Evolutionary conservation across 2,113 vertebrate genomes (phyloP), one percentile per base, ranked within the genome.

Genomic region (Lucifuga dentata): DNA sequence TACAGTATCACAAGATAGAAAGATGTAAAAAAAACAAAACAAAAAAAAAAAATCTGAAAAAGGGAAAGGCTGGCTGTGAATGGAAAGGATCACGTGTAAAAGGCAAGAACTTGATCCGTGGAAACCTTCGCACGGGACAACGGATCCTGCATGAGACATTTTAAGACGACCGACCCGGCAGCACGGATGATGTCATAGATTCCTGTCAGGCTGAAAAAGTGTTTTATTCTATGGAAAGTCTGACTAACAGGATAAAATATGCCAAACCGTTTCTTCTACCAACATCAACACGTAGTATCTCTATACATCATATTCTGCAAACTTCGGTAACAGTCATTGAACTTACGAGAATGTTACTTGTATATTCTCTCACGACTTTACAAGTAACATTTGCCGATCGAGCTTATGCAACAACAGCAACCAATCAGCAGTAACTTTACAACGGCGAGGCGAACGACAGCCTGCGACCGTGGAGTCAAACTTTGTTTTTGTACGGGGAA

Each of bases 391-490:
- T 44, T 26, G 17, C 38, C 52, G 62, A 69, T 20, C 1, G 5
- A 19, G 58, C 51, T 60, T 43, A 51, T 59, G 67, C 85, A 83
- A 85, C 81, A 69, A 8, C 26, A 41, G 70, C 16, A 15, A 52
- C 78, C 16, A 11, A 40, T 83, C 62, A 63, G 74, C 81, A 74
- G 65, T 44, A 60, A 76, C 46, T 63, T 53, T 72, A 75, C 53
- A 41, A 59, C 77, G 65, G 78, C 49, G 65, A 66, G 6, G 49
- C 56, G 55, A 73, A 38, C 26, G 64, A 67, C 68, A 60, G 80
- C 71, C 56, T 2, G 19, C 6, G 48, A 69, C 63, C 38, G 35
- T 32, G 46, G 50, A 59, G 60, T 55, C 64, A 55, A 35, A 67
- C 49, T 39, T 46, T 39, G 46, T 26, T 15, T 43, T 24, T 21